Evolutionary conservation across 1,140 invertebrate species (phyloP), one percentile per base, ranked within the genome.

Genomic region (Diachasma alloeum): DNA sequence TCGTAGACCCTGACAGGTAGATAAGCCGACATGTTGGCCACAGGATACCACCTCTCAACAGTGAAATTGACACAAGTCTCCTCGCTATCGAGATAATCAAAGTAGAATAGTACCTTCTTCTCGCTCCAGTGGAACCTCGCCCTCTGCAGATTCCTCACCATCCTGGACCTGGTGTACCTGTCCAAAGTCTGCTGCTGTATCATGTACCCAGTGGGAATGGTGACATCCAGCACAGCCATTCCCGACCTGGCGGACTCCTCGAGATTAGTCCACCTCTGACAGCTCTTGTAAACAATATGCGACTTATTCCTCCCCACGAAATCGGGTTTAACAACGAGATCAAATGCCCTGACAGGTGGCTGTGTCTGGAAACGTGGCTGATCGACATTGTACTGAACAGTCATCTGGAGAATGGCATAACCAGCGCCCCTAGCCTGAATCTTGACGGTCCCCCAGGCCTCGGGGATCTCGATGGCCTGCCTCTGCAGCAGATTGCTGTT

Each of bases 311-410:
- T 93, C 59, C 97, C 97, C 83, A 94, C 92, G 88, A 95, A 97
- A 80, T 93, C 91, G 17, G 94, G 93, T 78, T 91, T 91, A 0
- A 94, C 93, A 53, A 91, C 83, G 69, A 97, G 89, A 73, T 93
- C 91, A 86, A 97, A 97, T 4, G 97, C 92, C 53, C 90, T 90
- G 39, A 95, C 91, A 5, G 97, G 96, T 19, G 97, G 96, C 77
- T 93, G 89, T 1, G 96, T 97, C 87, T 97, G 94, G 89, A 97
- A 96, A 83, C 92, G 92, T n/a, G 91, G 86, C 79, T 94, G 94
- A 87, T 98, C 97, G 31, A 99, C 96, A 90, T 98, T 97, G 86
- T 98, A 98, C 83, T 97, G 95, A n/a, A 97, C 96, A 63, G 95
- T 96, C 93, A 98, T 94, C 90, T 99, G 96, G 48, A 97, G 90